Conservation (phyloP, 2,888 invertebrate species). For the Agrochola macilenta region DNA sequence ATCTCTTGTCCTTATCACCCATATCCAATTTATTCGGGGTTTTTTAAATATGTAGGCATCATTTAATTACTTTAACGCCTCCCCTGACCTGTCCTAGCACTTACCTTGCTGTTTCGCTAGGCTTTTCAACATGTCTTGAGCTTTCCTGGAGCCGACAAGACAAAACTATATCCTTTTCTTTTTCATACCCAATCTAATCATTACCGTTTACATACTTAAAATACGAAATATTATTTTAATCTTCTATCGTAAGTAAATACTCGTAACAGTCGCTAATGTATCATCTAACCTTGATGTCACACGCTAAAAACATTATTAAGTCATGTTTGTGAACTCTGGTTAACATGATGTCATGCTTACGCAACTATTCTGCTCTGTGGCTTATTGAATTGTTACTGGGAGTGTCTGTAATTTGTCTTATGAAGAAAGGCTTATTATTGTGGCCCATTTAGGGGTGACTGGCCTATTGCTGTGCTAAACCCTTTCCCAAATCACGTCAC, state of each 20-base stretch:
- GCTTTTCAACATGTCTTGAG: neutral
- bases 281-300: conserved; percentile 52
- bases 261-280: conserved; percentile 33
- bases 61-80: too few relatives aligned
- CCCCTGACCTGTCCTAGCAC: neutral
- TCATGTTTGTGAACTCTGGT: conserved; percentile 48
- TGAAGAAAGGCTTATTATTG: neutral
- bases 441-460: neutral
- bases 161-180: neutral
- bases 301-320: conserved; percentile 63
- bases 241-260: conserved; percentile 36
- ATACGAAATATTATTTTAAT: too few relatives aligned
- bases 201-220: neutral
- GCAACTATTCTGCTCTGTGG: conserved; percentile 37
- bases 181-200: conserved; percentile 8
- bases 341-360: conserved; percentile 54
- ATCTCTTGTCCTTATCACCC: neutral
- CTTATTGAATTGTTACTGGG: conserved; percentile 45
- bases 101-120: neutral
- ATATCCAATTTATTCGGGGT: neutral
- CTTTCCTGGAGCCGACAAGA: neutral
- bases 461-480: neutral
- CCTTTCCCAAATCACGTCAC: neutral
- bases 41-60: neutral
- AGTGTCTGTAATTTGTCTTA: conserved; percentile 34